Conservation (phyloP, 2,888 invertebrate genomes). For the Heteropelma amictum region DNA sequence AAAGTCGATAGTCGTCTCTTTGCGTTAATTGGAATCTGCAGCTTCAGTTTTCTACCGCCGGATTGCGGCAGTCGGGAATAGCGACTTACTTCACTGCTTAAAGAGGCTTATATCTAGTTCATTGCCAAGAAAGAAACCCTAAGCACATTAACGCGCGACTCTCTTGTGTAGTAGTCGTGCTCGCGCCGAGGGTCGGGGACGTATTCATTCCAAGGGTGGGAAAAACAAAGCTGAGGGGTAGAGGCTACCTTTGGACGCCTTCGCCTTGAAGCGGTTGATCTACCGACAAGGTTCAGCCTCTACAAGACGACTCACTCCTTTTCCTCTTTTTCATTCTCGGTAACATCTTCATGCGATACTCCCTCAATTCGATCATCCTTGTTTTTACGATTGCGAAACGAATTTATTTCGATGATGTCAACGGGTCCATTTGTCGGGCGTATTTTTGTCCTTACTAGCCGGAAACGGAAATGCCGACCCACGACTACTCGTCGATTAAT, state of each 20-base stretch:
- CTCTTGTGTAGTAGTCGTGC: constrained; percentile 61
- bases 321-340: background rate
- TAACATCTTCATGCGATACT: background rate
- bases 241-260: constrained; percentile 31
- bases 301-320: background rate
- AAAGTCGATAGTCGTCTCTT: too few relatives aligned
- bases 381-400: too few relatives aligned
- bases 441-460: too few relatives aligned
- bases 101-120: constrained; percentile 73
- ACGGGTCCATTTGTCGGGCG: too few relatives aligned
- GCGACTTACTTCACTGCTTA: constrained; percentile 69
- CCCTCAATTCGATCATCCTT: background rate
- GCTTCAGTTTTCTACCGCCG: constrained; percentile 29
- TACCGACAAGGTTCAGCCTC: constrained; percentile 37
- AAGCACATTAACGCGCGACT: constrained; percentile 74
- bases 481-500: too few relatives aligned
- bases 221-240: background rate
- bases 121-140: constrained; percentile 75
- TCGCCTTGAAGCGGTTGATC: constrained; percentile 49
- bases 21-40: background rate
- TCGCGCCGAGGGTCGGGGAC: constrained; percentile 66
- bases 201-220: constrained; percentile 43
- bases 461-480: too few relatives aligned
- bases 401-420: too few relatives aligned
- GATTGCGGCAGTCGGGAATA: constrained; percentile 51